Conservation (phyloP, 2,113 vertebrate genomes). For the Lonchura striata region DNA sequence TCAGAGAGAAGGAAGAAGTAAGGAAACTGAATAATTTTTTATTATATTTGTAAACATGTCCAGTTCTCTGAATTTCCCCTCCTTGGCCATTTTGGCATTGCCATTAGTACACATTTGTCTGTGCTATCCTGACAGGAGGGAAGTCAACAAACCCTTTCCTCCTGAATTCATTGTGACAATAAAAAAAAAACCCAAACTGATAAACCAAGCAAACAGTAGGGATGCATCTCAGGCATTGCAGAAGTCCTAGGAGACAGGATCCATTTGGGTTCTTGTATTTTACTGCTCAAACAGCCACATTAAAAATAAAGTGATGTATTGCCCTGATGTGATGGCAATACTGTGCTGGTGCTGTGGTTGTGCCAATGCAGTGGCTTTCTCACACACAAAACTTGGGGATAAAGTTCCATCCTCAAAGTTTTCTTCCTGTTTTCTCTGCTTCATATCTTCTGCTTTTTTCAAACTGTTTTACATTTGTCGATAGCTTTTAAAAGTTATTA, state of each 20-base stretch:
- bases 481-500: not conserved
- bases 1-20: not conserved
- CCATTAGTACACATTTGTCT: not conserved
- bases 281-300: accelerated
- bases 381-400: not conserved
- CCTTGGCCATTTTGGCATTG: not conserved
- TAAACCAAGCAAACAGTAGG: not conserved
- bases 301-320: not conserved
- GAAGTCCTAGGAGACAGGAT: not conserved
- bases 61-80: not conserved
- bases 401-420: not conserved
- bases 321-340: not conserved
- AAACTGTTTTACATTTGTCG: not conserved
- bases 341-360: not conserved
- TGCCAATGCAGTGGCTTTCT: not conserved
- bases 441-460: not conserved
- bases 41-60: not conserved
- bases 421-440: not conserved
- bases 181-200: not conserved
- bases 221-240: not conserved
- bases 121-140: not conserved
- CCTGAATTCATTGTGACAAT: not conserved
- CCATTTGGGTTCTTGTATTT: not conserved
- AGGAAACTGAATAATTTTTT: not conserved
- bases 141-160: not conserved